Evolutionary conservation across 2,797 vertebrate species (phyloP).

Genomic region (Chelmon rostratus): DNA sequence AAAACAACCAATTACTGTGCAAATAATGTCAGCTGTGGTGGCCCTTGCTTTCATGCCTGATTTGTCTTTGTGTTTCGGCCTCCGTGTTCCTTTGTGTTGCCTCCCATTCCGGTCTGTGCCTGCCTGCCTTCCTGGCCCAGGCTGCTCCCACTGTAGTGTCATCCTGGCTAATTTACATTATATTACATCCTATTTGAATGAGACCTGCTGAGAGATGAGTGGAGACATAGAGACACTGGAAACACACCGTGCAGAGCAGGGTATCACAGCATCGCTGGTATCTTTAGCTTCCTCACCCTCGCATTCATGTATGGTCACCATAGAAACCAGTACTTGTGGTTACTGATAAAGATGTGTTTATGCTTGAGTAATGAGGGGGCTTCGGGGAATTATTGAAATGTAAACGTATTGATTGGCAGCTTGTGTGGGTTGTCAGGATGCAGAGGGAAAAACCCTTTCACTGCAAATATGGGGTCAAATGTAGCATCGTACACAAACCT

Average conservation of each 20-base stretch:
- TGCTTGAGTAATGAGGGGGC: slow-evolving; percentile 58
- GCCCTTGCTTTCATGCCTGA: slow-evolving; percentile 64
- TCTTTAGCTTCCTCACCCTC: slow-evolving; percentile 28
- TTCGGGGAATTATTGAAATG: slow-evolving; percentile 53
- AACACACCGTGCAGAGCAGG: slow-evolving; percentile 3
- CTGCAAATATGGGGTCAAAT: neutral
- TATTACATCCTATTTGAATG: slow-evolving; percentile 66
- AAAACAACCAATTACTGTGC: slow-evolving; percentile 78
- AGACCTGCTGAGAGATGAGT: slow-evolving; percentile 41
- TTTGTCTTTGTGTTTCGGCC: slow-evolving; percentile 57
- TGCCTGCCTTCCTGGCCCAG: slow-evolving; percentile 38
- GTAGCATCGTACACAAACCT: neutral
- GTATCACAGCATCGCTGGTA: neutral
- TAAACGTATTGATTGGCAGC: neutral
- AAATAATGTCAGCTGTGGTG: slow-evolving; percentile 58
- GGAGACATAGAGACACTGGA: slow-evolving; percentile 18
- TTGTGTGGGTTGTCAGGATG: neutral
- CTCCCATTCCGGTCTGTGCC: slow-evolving; percentile 45
- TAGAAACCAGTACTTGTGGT: slow-evolving; percentile 63
- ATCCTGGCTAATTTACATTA: slow-evolving; percentile 72
- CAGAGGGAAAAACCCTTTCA: neutral
- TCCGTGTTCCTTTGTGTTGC: slow-evolving; percentile 48
- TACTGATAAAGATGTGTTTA: slow-evolving; percentile 52
- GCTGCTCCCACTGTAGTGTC: slow-evolving; percentile 25
- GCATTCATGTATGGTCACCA: slow-evolving; percentile 52